Evolutionary conservation across 2,888 invertebrate genomes (phyloP).

Genomic region (Spilosoma lubricipeda): DNA sequence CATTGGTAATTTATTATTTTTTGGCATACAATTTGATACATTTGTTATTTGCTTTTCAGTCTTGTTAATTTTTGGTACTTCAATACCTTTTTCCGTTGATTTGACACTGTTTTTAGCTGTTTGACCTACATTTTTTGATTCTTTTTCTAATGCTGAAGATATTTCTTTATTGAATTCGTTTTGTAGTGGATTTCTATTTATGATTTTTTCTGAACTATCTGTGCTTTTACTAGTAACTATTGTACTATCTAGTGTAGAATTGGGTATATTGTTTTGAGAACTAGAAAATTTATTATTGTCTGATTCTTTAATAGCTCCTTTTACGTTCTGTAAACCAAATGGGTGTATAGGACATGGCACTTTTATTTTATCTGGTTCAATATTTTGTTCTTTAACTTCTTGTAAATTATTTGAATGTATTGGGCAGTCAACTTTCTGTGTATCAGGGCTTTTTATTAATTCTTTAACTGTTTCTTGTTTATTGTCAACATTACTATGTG

Average conservation of each 20-base stretch:
- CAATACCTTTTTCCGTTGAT: neutral
- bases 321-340: constrained; percentile 1
- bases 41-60: constrained; percentile 13
- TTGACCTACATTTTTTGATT: constrained; percentile 4
- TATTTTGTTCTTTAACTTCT: neutral
- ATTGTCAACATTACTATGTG: neutral
- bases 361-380: constrained; percentile 3
- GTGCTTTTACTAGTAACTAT: neutral
- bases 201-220: neutral
- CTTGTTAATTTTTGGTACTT: constrained; percentile 15
- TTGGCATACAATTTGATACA: neutral
- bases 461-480: constrained; percentile 1
- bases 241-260: neutral
- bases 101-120: constrained; percentile 17
- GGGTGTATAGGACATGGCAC: constrained; percentile 7
- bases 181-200: neutral
- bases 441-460: neutral
- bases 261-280: neutral
- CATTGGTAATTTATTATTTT: constrained; percentile 13
- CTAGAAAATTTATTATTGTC: neutral
- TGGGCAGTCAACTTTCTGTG: constrained; percentile 1
- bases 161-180: neutral
- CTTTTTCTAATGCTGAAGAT: neutral
- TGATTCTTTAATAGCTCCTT: neutral
- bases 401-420: constrained; percentile 9